Conservation (phyloP, 2,113 vertebrate species). For the Cheirogaleus medius region DNA sequence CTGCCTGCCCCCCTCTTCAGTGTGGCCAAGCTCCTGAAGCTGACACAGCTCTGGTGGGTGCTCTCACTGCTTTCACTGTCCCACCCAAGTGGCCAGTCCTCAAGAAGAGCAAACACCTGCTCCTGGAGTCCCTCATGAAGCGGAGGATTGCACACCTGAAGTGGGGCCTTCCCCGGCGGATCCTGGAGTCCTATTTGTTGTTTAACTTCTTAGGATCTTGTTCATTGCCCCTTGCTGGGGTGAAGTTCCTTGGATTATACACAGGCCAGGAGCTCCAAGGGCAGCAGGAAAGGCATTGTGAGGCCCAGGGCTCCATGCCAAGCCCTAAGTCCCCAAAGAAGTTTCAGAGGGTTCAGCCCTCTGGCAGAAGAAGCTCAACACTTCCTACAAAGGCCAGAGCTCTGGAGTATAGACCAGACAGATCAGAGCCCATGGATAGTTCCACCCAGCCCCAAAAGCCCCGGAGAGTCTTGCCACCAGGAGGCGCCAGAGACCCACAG, state of each 20-base stretch:
- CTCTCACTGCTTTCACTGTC: not conserved
- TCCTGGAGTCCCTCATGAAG: conserved; percentile 70
- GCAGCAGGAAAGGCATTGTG: not conserved
- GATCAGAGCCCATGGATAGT: accelerated
- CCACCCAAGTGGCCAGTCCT: conserved; percentile 25
- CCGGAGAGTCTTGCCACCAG: not conserved
- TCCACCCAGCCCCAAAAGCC: not conserved
- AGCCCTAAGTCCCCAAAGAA: not conserved
- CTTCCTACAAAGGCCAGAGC: not conserved
- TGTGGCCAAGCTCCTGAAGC: not conserved
- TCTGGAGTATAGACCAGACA: not conserved
- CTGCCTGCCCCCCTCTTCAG: not conserved
- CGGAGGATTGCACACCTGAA: conserved; percentile 58
- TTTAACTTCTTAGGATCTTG: conserved; percentile 6
- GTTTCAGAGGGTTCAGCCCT: not conserved
- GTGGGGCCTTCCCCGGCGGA: conserved; percentile 63
- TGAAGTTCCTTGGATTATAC: not conserved
- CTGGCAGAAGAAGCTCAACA: not conserved
- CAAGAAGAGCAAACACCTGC: conserved; percentile 50
- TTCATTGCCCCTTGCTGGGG: not conserved
- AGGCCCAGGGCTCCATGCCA: not conserved
- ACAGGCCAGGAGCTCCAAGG: not conserved
- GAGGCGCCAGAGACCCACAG: conserved; percentile 47
- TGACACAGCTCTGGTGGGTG: not conserved
- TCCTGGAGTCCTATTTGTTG: conserved; percentile 59